Conservation (phyloP, 2,797 vertebrate species). For the Petrocephalus sullivani region DNA sequence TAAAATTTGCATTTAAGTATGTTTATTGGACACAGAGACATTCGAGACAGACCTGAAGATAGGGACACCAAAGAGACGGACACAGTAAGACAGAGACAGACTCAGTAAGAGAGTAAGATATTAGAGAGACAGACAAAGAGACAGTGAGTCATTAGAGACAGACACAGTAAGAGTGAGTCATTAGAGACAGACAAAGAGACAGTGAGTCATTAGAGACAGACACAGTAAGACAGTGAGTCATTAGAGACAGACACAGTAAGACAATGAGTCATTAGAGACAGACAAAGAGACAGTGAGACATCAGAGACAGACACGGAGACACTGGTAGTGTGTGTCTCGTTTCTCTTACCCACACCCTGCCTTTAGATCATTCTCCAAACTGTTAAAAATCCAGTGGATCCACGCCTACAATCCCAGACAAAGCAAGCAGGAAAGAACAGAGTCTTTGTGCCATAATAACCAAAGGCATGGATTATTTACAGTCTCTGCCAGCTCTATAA, state of each 20-base stretch:
- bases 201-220: not conserved
- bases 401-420: not conserved
- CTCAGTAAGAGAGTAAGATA: not conserved
- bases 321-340: not conserved
- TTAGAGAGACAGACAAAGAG: not conserved
- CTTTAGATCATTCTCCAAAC: not conserved
- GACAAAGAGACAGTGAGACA: not conserved
- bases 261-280: not conserved
- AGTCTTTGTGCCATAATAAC: constrained; percentile 1
- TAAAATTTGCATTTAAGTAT: not conserved
- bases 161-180: not conserved
- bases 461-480: constrained; percentile 4
- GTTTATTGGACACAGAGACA: not conserved
- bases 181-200: not conserved
- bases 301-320: not conserved
- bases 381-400: constrained; percentile 8
- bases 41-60: not conserved
- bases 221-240: not conserved
- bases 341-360: not conserved
- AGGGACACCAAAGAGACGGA: not conserved
- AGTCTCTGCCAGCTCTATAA: not conserved
- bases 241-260: not conserved
- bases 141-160: not conserved
- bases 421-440: not conserved
- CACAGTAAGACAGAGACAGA: not conserved